phyloP scores from a whole-genome alignment of 2,113 vertebrate genomes.

The Odontophorus gujanensis region DNA sequence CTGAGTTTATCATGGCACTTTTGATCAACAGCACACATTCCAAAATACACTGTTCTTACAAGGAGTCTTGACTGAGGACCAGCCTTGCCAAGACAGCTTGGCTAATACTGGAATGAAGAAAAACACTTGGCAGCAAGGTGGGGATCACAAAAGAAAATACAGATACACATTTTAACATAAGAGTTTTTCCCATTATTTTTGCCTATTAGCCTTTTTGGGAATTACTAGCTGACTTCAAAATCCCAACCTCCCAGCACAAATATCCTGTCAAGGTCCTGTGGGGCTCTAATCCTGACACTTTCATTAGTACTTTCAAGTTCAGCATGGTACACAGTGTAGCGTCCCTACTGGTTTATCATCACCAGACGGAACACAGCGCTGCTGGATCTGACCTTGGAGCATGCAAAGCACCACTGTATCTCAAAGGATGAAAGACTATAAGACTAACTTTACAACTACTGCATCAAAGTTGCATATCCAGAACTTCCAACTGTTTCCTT shows the following conservation, averaged over 20 bases:
- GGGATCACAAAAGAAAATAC: neutral
- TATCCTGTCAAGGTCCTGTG: neutral
- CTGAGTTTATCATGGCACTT: neutral
- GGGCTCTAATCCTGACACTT: neutral
- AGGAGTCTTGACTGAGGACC: neutral
- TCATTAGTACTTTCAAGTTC: neutral
- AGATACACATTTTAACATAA: neutral
- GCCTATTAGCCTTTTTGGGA: neutral
- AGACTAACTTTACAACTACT: neutral
- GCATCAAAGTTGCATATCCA: neutral
- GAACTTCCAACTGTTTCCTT: neutral
- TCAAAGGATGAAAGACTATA: neutral
- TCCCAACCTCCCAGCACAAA: neutral
- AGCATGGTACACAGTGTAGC: neutral
- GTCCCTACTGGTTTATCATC: neutral
- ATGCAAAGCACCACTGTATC: neutral
- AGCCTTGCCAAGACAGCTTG: neutral
- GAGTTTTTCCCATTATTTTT: neutral
- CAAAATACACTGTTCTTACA: neutral
- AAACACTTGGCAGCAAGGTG: neutral
- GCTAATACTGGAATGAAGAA: neutral
- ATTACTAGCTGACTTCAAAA: neutral
- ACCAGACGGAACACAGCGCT: neutral
- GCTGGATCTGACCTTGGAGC: neutral
- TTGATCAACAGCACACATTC: neutral